These are phyloP conservation scores for Aramus guarauna DNA, from an alignment of 2,113 vertebrate genomes.

Conservation along the genomic window DNA sequence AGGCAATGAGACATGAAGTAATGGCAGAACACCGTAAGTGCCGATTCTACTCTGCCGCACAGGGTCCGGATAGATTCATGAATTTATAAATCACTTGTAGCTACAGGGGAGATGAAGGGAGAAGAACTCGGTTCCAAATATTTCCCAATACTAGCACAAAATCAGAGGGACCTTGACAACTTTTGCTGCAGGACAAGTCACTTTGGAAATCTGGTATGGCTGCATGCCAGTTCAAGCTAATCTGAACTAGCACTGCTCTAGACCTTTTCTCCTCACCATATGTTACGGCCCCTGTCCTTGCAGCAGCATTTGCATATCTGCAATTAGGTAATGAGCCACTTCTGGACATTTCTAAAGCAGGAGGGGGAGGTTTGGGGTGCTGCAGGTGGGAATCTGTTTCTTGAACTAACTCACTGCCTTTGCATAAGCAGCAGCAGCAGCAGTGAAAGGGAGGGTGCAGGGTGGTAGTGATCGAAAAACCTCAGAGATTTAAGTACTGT, in stretches of 20 bases:
- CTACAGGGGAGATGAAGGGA: accelerated
- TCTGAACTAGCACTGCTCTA: not conserved
- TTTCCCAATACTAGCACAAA: not conserved
- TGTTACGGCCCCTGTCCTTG: not conserved
- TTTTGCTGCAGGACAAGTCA: not conserved
- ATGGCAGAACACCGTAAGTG: not conserved
- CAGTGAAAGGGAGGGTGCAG: not conserved
- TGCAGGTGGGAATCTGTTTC: not conserved
- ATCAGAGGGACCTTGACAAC: not conserved
- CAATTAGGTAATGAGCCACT: not conserved
- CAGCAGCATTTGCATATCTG: not conserved
- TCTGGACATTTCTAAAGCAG: not conserved
- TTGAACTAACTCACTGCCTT: not conserved
- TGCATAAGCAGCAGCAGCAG: not conserved
- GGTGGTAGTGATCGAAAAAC: not conserved
- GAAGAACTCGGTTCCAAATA: not conserved
- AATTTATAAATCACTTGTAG: not conserved
- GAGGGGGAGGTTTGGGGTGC: not conserved
- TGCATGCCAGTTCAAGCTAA: not conserved
- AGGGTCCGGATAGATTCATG: not conserved
- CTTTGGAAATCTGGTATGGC: not conserved
- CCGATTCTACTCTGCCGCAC: not conserved
- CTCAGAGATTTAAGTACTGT: not conserved
- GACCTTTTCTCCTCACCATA: not conserved
- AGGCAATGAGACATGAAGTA: not conserved